Evolutionary conservation across 2,797 vertebrate genomes (phyloP), one percentile per base, ranked within the genome.

Genomic region (Xerus rutilus): DNA sequence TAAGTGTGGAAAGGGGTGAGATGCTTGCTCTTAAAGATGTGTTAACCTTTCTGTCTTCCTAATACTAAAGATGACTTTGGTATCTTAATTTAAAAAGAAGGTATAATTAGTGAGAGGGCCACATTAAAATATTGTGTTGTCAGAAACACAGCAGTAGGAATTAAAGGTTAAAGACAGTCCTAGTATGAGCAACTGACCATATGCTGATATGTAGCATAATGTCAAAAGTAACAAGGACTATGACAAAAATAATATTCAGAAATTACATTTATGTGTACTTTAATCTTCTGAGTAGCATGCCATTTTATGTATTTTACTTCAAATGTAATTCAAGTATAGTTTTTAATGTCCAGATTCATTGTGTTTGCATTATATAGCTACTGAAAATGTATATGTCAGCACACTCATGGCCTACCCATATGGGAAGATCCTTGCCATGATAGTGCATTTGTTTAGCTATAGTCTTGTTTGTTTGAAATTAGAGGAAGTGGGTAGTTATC

Each of bases 41-140:
- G 73, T 82, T 90, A 70, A 59, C 2, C 11, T 78, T 65, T 69
- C 90, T 77, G 5, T 70, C 91, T 14, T 92, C 13, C 17, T 74
- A 70, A 45, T 67, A 54, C 86, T 43, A 91, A 28, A 84, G 64
- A 2, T 87, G 20, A 43, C 57, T 89, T 92, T 86, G 47, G 7
- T 89, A 8, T 62, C 89, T 95, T 73, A 70, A 72, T 86, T 96
- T 84, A 39, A 87, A 93, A 94, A 82, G 54, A 74, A 83, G 57
- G 8, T 62, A 4, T 86, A 59, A 49, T 32, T 23, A 43, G n/a
- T 83, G 74, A 78, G 10, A 85, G 4, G n/a, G 30, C 30, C 47
- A 28, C 49, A 83, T 70, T 43, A 54, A 91, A 93, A 35, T 21
- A 30, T 30, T 30, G 17, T 54, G 23, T 79, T 62, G 13, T n/a